These are phyloP conservation scores for Ammodytes marinus DNA, from an alignment of 2,113 vertebrate species.

Conservation along the genomic window DNA sequence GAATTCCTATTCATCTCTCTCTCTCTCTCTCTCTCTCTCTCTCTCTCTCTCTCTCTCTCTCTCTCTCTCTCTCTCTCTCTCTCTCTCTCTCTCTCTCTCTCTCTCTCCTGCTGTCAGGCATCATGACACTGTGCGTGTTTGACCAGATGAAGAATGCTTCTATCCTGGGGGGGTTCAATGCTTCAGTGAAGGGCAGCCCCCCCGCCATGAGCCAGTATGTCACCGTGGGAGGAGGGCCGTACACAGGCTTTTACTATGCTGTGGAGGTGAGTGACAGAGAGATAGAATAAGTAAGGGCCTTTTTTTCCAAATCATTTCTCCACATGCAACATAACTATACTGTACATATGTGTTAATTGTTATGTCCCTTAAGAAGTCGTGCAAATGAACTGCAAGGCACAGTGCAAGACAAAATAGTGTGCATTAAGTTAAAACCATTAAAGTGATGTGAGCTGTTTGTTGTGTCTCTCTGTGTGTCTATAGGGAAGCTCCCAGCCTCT, in stretches of 20 bases:
- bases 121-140: slow-evolving; percentile 95
- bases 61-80: slow-evolving; percentile 12
- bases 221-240: slow-evolving; percentile 94
- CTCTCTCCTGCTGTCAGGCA: slow-evolving; percentile 80
- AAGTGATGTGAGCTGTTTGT: not conserved
- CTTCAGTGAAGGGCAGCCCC: slow-evolving; percentile 94
- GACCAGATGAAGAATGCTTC: slow-evolving; percentile 99
- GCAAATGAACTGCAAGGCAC: not conserved
- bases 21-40: not conserved
- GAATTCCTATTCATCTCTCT: not conserved
- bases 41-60: slow-evolving; percentile 9
- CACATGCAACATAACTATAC: no score
- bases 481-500: slow-evolving; percentile 96
- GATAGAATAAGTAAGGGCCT: not conserved
- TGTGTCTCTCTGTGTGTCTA: slow-evolving; percentile 44
- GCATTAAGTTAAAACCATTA: not conserved
- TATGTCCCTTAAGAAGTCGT: not conserved
- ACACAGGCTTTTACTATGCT: slow-evolving; percentile 97
- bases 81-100: slow-evolving; percentile 19
- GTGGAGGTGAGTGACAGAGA: slow-evolving; percentile 88
- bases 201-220: slow-evolving; percentile 98
- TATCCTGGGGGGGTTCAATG: slow-evolving; percentile 93
- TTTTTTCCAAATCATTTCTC: not conserved
- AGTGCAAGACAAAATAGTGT: not conserved
- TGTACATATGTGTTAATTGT: not conserved